Percentiles rank a stretch among this genome's conserved stretches.
Evolutionary conservation across 2,797 vertebrate species (phyloP).

Genomic region (Pipistrellus nathusii): DNA sequence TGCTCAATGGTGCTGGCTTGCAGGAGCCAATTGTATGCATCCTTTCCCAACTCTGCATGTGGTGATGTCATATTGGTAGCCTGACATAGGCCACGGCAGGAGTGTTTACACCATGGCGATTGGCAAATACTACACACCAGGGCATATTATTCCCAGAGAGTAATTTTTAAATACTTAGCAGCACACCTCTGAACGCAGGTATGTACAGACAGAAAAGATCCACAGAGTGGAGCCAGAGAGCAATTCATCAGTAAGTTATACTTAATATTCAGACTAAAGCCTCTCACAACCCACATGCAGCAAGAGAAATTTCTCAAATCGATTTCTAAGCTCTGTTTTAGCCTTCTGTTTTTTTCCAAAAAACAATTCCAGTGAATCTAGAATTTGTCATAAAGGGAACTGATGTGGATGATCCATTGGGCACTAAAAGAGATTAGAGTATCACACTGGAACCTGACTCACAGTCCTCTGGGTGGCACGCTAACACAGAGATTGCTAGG

Average conservation of each 20-base stretch:
- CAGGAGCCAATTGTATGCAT: not conserved
- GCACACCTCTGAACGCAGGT: not conserved
- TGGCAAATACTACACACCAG: not conserved
- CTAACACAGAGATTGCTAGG: not conserved
- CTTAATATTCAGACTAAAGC: not conserved
- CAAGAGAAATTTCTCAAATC: not conserved
- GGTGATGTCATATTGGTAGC: not conserved
- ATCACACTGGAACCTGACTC: not conserved
- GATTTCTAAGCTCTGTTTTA: not conserved
- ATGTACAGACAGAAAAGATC: not conserved
- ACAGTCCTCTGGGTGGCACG: not conserved
- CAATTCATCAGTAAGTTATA: not conserved
- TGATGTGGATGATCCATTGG: not conserved
- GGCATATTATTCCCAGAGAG: not conserved
- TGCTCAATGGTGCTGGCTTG: not conserved
- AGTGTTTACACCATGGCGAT: not conserved
- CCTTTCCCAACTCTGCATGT: not conserved
- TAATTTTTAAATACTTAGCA: not conserved
- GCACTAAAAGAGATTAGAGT: not conserved
- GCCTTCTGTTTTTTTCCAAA: not conserved
- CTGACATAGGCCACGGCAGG: not conserved
- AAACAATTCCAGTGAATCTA: not conserved
- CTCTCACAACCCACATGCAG: not conserved
- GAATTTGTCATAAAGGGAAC: not conserved
- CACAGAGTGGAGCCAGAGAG: not conserved